These are phyloP conservation scores for Trachelus iudaicus DNA, from an alignment of 2,888 invertebrate species.

Conservation along the genomic window DNA sequence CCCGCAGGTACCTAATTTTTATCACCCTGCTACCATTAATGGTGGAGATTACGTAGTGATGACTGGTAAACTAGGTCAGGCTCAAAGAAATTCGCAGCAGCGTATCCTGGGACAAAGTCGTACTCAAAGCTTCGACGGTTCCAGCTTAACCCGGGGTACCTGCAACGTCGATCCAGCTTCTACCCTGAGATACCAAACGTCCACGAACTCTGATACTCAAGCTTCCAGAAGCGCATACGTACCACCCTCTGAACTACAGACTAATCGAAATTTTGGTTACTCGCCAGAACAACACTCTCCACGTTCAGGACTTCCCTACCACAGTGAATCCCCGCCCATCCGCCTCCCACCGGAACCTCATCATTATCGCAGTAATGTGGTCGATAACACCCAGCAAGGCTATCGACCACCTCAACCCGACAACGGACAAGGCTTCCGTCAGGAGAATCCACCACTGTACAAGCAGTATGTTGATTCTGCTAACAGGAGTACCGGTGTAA, in stretches of 20 bases:
- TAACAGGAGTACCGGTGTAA: conserved; percentile 35
- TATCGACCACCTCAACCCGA: conserved; percentile 49
- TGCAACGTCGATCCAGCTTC: conserved; percentile 35
- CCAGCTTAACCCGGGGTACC: conserved; percentile 30
- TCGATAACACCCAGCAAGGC: conserved; percentile 39
- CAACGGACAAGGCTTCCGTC: conserved; percentile 43
- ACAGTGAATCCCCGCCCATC: conserved; percentile 52
- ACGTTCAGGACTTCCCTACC: conserved; percentile 49
- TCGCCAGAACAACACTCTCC: conserved; percentile 49
- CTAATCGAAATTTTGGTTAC: conserved; percentile 39
- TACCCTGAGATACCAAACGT: conserved; percentile 34
- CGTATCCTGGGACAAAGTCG: conserved; percentile 27
- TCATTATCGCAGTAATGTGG: conserved; percentile 50
- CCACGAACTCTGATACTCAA: conserved; percentile 51
- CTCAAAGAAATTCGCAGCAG: conserved; percentile 41
- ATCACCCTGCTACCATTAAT: conserved; percentile 75
- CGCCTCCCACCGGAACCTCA: conserved; percentile 51
- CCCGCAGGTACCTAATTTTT: conserved; percentile 65
- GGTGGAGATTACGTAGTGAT: conserved; percentile 83
- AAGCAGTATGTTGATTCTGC: conserved; percentile 50
- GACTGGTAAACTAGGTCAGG: conserved; percentile 73
- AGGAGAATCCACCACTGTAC: conserved; percentile 46
- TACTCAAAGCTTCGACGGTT: conserved; percentile 56
- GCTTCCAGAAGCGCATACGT: conserved; percentile 56
- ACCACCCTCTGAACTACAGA: conserved; percentile 61